Percentiles rank a stretch among this genome's conserved stretches.
Evolutionary conservation across 2,797 vertebrate genomes (phyloP).

Genomic region (Geotrypetes seraphini): DNA sequence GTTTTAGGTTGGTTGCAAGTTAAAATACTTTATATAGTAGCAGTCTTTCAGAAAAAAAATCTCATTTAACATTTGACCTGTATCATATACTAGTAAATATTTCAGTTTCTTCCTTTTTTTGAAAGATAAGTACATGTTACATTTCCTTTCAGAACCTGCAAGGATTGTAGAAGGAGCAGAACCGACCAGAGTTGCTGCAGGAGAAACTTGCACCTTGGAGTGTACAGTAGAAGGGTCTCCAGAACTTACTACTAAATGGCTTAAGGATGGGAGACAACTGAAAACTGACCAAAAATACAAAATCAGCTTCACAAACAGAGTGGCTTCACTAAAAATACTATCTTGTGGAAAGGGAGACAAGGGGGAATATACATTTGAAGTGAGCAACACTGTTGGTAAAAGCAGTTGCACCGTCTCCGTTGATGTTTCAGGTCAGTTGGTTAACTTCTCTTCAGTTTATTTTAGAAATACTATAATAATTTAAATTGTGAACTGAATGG

Average conservation of each 20-base stretch:
- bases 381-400: conserved; percentile 85
- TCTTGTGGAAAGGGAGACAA: conserved; percentile 70
- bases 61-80: not conserved
- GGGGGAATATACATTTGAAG: conserved; percentile 84
- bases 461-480: too few relatives aligned
- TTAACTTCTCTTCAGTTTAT: not conserved
- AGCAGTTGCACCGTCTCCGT: conserved; percentile 81
- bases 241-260: conserved; percentile 81
- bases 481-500: not conserved
- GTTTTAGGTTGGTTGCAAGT: conserved; percentile 80
- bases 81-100: not conserved
- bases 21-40: too few relatives aligned
- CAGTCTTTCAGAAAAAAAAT: too few relatives aligned
- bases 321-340: conserved; percentile 82
- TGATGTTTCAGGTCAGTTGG: conserved; percentile 82
- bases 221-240: conserved; percentile 85
- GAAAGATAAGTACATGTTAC: conserved; percentile 18
- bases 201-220: conserved; percentile 82
- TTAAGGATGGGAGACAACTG: conserved; percentile 80
- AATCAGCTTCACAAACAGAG: conserved; percentile 86
- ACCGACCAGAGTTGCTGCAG: conserved; percentile 75
- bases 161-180: conserved; percentile 86
- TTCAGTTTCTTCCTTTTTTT: not conserved
- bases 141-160: conserved; percentile 76
- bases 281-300: conserved; percentile 82